Evolutionary conservation across 2,888 invertebrate species (phyloP), one percentile per base, ranked within the genome.

Genomic region (Fragum fragum): DNA sequence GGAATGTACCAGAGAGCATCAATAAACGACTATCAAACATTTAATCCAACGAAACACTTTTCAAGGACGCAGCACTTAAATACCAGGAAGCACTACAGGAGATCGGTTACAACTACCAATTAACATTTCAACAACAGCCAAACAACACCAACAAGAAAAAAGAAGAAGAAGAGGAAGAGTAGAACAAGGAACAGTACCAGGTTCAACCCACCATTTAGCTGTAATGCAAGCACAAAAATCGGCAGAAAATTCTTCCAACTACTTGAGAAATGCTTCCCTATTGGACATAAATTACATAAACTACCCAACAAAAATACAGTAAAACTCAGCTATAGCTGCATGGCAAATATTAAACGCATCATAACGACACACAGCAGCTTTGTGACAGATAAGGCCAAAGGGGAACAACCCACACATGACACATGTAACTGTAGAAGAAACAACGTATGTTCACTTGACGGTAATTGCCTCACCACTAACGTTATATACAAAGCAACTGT

Each of bases 21-120:
- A 57, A 57, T 23, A 57, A 57, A 26, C 11, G 57, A 14, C 57
- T 57, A 26, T 57, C 57, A 21, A 57, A 57, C 23, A 57, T 57
- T 14, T 57, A 9, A 3, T 57, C 57, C 57, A 57, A 57, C 23
- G 57, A 57, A 57, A 57, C 57, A 26, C 7, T 57, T 57, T 57
- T 57, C 57, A 57, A 57, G 3, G 57, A 6, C 11, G 57, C 57
- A 57, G 21, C 57, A 26, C 57, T 23, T 21, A 9, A 9, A 26
- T 57, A 57, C 57, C 57, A 57, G 26, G 57, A 57, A 57, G 57
- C 57, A 57, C 26, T 57, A 57, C 21, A 57, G 11, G 23, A 57
- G 23, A 57, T 9, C 57, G 57, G 57, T 26, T 57, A 57, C 57
- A 26, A 14, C 57, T 57, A 57, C 57, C 57, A 57, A 57, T 23